A percentile compares a stretch with the other conserved stretches of the same genome.
Evolutionary conservation across 2,888 invertebrate species (phyloP).

Genomic region (Drosophila conformis): DNA sequence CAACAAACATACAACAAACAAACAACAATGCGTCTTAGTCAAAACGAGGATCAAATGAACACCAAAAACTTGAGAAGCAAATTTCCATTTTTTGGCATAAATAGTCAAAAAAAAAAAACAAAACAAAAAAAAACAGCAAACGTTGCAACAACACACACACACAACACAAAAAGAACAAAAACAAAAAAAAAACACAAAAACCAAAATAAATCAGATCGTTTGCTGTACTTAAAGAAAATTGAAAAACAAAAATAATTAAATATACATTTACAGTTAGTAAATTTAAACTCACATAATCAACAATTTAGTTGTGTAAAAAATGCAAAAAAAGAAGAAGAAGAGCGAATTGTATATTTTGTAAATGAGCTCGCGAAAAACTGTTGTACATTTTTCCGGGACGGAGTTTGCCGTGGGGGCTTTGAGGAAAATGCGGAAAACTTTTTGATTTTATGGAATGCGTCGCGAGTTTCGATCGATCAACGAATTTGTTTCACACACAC

Average conservation of each 20-base stretch:
- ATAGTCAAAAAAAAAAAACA: slow-evolving; percentile 26
- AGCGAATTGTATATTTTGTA: slow-evolving; percentile 44
- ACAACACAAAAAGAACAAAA: background rate
- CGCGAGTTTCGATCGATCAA: slow-evolving; percentile 38
- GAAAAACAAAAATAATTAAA: slow-evolving; percentile 23
- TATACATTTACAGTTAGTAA: slow-evolving; percentile 62
- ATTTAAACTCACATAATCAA: slow-evolving; percentile 69
- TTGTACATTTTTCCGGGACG: slow-evolving; percentile 29
- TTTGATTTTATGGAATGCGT: slow-evolving; percentile 8
- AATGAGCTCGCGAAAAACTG: slow-evolving; percentile 44
- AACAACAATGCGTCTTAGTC: slow-evolving; percentile 58
- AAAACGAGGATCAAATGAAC: slow-evolving; percentile 24
- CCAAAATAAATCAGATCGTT: slow-evolving; percentile 24
- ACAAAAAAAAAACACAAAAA: slow-evolving; percentile 3
- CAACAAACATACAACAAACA: slow-evolving; percentile 27
- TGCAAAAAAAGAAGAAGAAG: slow-evolving; percentile 3
- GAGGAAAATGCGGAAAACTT: slow-evolving; percentile 6
- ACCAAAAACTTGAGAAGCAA: slow-evolving; percentile 27
- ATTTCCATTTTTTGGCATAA: slow-evolving; percentile 42
- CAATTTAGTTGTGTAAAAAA: slow-evolving; percentile 59
- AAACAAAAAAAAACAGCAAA: slow-evolving; percentile 15
- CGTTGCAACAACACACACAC: background rate
- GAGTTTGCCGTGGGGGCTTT: background rate
- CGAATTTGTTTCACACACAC: slow-evolving; percentile 4
- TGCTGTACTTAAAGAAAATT: slow-evolving; percentile 39